Conservation (phyloP, 2,113 vertebrate genomes). For the Actenoides hombroni region DNA sequence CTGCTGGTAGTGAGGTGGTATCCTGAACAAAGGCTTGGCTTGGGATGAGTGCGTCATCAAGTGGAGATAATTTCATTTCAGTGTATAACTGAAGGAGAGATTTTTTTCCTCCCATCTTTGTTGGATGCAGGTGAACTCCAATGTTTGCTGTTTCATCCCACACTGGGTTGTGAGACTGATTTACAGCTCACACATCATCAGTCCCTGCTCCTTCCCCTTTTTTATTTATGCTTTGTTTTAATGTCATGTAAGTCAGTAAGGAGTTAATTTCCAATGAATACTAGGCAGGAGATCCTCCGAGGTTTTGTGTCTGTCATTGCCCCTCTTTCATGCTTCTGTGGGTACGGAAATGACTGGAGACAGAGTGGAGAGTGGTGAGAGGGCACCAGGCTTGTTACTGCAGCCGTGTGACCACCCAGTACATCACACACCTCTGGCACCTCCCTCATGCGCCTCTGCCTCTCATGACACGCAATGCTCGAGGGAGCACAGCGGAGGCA, state of each 20-base stretch:
- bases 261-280: constrained; percentile 52
- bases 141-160: not conserved
- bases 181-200: fast-evolving
- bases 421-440: constrained; percentile 40
- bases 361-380: constrained; percentile 55
- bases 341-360: constrained; percentile 75
- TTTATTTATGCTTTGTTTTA: not conserved
- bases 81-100: not conserved
- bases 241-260: not conserved
- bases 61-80: not conserved
- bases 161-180: not conserved
- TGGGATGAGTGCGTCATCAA: not conserved
- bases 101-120: not conserved
- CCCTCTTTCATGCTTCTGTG: constrained; percentile 83
- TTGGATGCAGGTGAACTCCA: not conserved
- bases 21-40: not conserved
- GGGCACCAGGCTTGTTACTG: constrained; percentile 66
- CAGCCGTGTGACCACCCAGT: constrained; percentile 58
- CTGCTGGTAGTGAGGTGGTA: not conserved
- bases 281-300: constrained; percentile 64
- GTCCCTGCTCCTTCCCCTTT: no score
- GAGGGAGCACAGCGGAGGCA: constrained; percentile 9
- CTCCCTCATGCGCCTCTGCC: constrained; percentile 63
- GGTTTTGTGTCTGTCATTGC: constrained; percentile 79
- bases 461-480: constrained; percentile 77